phyloP scores from a whole-genome alignment of 1,140 invertebrate species.

The Cheumatopsyche charites region DNA sequence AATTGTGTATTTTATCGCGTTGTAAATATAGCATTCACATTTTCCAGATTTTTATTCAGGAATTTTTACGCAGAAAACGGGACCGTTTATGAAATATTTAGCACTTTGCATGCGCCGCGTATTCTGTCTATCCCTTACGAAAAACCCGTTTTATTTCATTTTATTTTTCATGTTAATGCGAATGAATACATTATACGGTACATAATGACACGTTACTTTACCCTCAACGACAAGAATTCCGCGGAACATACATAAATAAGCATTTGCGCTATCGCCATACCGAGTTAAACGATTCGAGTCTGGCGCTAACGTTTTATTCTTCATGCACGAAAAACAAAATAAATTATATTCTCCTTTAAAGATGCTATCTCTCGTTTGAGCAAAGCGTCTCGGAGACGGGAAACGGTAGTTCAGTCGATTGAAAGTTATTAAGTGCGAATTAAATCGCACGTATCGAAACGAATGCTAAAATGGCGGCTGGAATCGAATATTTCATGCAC shows the following conservation, averaged over 20 bases:
- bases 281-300: too few relatives aligned
- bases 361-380: neutral
- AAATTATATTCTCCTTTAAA: too few relatives aligned
- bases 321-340: too few relatives aligned
- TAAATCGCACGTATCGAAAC: constrained; percentile 17
- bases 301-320: too few relatives aligned
- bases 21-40: too few relatives aligned
- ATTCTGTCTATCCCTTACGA: neutral
- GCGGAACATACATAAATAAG: neutral
- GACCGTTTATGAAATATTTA: constrained; percentile 23
- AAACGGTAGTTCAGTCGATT: constrained; percentile 24
- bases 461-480: neutral
- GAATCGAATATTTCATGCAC: too few relatives aligned
- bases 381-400: constrained; percentile 1
- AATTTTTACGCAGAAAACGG: neutral
- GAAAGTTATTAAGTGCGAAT: constrained; percentile 8
- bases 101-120: constrained; percentile 14
- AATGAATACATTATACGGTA: constrained; percentile 39
- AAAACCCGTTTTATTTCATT: constrained; percentile 3
- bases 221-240: neutral
- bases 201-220: constrained; percentile 29
- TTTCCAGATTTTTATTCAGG: too few relatives aligned
- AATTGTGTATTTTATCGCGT: too few relatives aligned
- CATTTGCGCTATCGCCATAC: too few relatives aligned
- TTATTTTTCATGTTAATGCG: constrained; percentile 38